phyloP scores from a whole-genome alignment of 2,113 vertebrate species.

The Smithornis capensis region DNA sequence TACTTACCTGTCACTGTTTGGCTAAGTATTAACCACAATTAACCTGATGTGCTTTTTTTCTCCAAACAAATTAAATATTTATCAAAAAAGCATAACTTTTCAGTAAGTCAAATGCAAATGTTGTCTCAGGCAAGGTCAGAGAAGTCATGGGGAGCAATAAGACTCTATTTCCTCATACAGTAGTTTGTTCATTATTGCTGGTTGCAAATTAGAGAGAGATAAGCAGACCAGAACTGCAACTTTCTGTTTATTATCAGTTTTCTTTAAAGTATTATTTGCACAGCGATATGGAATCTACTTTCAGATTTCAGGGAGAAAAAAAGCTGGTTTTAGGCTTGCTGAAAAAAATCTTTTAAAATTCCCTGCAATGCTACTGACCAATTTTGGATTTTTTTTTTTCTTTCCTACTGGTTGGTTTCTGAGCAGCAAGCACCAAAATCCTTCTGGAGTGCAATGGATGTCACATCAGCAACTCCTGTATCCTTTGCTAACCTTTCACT shows the following conservation, averaged over 20 bases:
- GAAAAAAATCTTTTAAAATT: neutral
- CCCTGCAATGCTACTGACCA: neutral
- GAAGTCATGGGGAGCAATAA: neutral
- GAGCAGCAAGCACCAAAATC: neutral
- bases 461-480: neutral
- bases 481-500: neutral
- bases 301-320: neutral
- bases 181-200: neutral
- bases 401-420: neutral
- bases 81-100: slow-evolving; percentile 21
- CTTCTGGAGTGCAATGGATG: fast-evolving
- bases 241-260: neutral
- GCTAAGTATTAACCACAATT: slow-evolving; percentile 58
- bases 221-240: neutral
- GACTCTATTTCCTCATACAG: neutral
- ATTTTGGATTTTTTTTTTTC: neutral
- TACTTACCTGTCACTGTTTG: slow-evolving; percentile 23
- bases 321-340: neutral
- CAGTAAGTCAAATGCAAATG: slow-evolving; percentile 46
- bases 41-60: neutral
- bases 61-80: slow-evolving; percentile 51
- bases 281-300: neutral
- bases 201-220: neutral
- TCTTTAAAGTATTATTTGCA: neutral
- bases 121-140: slow-evolving; percentile 5